Evolutionary conservation across 2,113 vertebrate species (phyloP).

Genomic region (Odobenus rosmarus): DNA sequence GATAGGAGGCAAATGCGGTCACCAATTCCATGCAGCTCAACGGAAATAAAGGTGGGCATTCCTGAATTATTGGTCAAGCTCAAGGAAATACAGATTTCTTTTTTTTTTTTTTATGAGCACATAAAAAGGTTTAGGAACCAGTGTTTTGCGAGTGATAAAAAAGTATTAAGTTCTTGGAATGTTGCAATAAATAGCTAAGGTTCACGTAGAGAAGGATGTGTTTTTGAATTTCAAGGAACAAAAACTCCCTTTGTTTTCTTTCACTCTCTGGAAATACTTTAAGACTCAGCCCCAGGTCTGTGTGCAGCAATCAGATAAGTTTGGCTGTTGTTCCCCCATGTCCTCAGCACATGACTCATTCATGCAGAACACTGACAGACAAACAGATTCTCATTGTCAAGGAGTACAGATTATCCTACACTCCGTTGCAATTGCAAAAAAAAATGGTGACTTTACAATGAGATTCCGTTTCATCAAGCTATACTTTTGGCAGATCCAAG

Average conservation of each 20-base stretch:
- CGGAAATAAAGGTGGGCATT: slow-evolving; percentile 22
- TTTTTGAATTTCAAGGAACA: slow-evolving; percentile 57
- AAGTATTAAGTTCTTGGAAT: slow-evolving; percentile 50
- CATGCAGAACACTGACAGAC: neutral
- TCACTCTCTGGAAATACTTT: slow-evolving; percentile 9
- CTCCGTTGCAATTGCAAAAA: neutral
- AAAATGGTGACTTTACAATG: neutral
- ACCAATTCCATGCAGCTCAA: neutral
- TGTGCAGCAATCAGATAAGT: neutral
- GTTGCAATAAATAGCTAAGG: slow-evolving; percentile 38
- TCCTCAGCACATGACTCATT: neutral
- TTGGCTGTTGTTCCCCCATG: neutral
- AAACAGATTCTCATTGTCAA: neutral
- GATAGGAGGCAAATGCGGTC: neutral
- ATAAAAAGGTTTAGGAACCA: slow-evolving; percentile 11
- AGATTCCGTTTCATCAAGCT: neutral
- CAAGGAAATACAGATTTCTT: neutral
- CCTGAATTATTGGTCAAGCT: slow-evolving; percentile 23
- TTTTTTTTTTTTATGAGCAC: neutral
- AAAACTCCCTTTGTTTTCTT: slow-evolving; percentile 55
- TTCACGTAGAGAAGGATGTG: slow-evolving; percentile 10
- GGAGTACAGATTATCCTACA: neutral
- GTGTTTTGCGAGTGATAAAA: slow-evolving; percentile 45
- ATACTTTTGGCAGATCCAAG: neutral
- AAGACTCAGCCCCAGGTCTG: neutral